phyloP scores from a whole-genome alignment of 1,140 invertebrate genomes.

The Drosophila nasuta region DNA sequence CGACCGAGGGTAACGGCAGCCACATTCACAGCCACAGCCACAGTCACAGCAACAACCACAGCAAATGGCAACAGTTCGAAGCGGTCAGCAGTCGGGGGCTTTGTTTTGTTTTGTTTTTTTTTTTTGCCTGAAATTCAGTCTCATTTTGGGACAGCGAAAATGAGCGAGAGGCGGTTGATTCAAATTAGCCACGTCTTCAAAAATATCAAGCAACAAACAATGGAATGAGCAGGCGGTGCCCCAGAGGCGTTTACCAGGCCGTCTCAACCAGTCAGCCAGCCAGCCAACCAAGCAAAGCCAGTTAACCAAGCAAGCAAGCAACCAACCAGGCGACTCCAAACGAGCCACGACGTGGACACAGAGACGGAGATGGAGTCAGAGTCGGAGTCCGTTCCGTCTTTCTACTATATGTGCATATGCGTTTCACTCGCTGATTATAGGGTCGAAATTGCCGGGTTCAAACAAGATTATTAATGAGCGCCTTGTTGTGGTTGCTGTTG shows the following conservation, averaged over 20 bases:
- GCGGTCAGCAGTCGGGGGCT: slow-evolving; percentile 4
- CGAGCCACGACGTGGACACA: slow-evolving; percentile 54
- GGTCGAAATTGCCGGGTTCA: slow-evolving; percentile 81
- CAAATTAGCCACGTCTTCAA: slow-evolving; percentile 81
- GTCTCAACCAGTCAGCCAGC: slow-evolving; percentile 44
- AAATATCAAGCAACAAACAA: slow-evolving; percentile 79
- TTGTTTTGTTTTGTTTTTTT: too few relatives aligned
- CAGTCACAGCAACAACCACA: too few relatives aligned
- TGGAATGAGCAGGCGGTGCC: slow-evolving; percentile 79
- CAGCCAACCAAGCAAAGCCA: slow-evolving; percentile 26
- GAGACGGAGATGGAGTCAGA: neutral
- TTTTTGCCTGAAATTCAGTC: slow-evolving; percentile 67
- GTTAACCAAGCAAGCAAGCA: slow-evolving; percentile 38
- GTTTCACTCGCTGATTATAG: slow-evolving; percentile 81
- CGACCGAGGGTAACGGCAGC: slow-evolving; percentile 15
- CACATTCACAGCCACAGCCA: neutral
- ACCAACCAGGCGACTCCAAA: slow-evolving; percentile 56
- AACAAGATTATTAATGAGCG: slow-evolving; percentile 83
- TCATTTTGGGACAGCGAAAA: slow-evolving; percentile 81
- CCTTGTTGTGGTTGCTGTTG: slow-evolving; percentile 60
- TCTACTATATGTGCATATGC: slow-evolving; percentile 76
- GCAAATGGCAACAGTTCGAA: neutral
- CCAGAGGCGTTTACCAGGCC: slow-evolving; percentile 76
- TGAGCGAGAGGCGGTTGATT: slow-evolving; percentile 81
- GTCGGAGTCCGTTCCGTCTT: slow-evolving; percentile 39